Evolutionary conservation across 2,113 vertebrate genomes (phyloP).

Genomic region (Phrynosoma platyrhinos): DNA sequence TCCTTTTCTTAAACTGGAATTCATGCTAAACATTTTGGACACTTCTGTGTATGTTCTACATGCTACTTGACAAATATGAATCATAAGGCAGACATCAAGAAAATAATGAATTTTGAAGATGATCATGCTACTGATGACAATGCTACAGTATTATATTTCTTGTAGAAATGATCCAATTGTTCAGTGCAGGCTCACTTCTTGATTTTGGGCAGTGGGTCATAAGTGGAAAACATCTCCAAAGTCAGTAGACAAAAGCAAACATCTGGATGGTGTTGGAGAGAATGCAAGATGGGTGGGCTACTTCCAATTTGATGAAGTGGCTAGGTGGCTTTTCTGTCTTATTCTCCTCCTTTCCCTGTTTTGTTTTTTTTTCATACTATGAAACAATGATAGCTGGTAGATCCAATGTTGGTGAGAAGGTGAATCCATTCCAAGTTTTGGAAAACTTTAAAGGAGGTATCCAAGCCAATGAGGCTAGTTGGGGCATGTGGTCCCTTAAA

Average conservation of each 20-base stretch:
- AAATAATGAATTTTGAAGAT: slow-evolving; percentile 42
- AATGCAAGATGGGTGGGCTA: not conserved
- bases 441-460: too few relatives aligned
- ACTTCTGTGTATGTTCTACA: slow-evolving; percentile 23
- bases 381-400: too few relatives aligned
- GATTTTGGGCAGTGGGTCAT: not conserved
- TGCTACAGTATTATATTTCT: not conserved
- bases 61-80: slow-evolving; percentile 55
- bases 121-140: slow-evolving; percentile 7
- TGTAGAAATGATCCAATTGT: not conserved
- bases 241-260: not conserved
- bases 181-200: not conserved
- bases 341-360: not conserved
- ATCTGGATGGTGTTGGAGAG: not conserved
- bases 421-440: too few relatives aligned
- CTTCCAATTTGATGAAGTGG: not conserved
- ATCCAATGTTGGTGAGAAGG: too few relatives aligned
- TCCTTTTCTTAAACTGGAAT: slow-evolving; percentile 34
- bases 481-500: too few relatives aligned
- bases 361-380: not conserved
- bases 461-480: too few relatives aligned
- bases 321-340: not conserved
- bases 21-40: slow-evolving; percentile 68
- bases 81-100: slow-evolving; percentile 46
- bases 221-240: not conserved